Evolutionary conservation across 2,888 invertebrate species (phyloP), one percentile per base, ranked within the genome.

Genomic region (Himalopsyche japonica): DNA sequence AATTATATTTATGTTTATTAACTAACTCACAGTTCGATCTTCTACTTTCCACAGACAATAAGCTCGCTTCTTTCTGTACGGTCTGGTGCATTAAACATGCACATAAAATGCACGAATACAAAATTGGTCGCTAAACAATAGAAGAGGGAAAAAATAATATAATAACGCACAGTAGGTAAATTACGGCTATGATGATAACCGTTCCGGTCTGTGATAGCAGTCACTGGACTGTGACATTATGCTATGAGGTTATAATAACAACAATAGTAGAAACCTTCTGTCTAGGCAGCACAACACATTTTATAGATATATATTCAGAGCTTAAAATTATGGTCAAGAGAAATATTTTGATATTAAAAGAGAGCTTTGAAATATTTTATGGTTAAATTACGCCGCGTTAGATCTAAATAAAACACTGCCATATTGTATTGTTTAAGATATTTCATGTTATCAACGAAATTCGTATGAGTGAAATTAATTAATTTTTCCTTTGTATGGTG

Each of bases 191-290:
- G 82, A 47, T 84, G 79, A 82, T 82, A 79, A 84, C 34, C 86
- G 86, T 86, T 84, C 79, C 86, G 85, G 85, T 82, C 34, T 43
- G 64, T 64, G 84, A 80, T 80, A 80, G 83, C 76, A 47, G 76
- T n/a, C n/a, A 24, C 57, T 57, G 76, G 34, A 76, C 79, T 76
- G 70, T 57, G 76, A 79, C 82, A 70, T 57, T 76, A 82, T 76
- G 76, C 43, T 27, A 80, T 32, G 34, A 20, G 76, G 27, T 30
- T 76, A n/a, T 20, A 32, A 76, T 34, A 30, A 34, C 32, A 76
- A 43, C 1, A 43, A 3, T 43, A 43, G 43, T 1, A 15, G 43
- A 43, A 15, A 43, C 15, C 43, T 43, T 4, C 15, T 43, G 1
- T 43, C 15, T 5, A 43, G 43, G 43, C 43, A 12, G 43, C 15